phyloP scores from a whole-genome alignment of 2,888 invertebrate genomes.

The Tinea semifulvella region DNA sequence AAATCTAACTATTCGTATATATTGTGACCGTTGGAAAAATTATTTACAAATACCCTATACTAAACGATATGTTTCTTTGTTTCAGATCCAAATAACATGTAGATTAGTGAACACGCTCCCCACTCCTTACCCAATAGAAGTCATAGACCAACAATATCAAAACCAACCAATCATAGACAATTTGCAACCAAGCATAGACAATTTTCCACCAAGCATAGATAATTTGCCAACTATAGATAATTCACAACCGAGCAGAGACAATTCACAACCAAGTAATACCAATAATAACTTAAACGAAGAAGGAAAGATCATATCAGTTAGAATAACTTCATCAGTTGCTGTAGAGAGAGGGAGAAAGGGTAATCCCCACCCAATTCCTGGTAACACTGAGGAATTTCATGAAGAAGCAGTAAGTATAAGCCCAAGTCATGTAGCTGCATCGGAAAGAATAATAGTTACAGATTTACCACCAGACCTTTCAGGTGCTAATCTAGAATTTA shows the following conservation, averaged over 20 bases:
- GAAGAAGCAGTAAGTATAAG: constrained; percentile 21
- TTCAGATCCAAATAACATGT: neutral
- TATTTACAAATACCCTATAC: no score
- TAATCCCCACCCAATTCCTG: neutral
- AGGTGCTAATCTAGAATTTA: constrained; percentile 60
- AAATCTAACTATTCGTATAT: no score
- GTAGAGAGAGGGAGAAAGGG: constrained; percentile 51
- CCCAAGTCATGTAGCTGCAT: constrained; percentile 31
- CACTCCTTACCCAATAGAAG: neutral
- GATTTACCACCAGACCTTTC: constrained; percentile 44
- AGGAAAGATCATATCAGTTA: constrained; percentile 60
- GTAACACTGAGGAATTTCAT: neutral
- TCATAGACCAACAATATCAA: no score
- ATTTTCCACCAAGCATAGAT: no score
- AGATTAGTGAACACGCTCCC: neutral
- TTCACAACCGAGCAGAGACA: neutral
- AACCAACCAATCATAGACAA: neutral
- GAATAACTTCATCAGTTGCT: constrained; percentile 69
- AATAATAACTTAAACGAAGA: constrained; percentile 28
- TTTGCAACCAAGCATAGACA: neutral
- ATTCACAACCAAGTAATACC: neutral
- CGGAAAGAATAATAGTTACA: constrained; percentile 35
- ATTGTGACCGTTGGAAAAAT: no score
- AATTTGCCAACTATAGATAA: neutral
- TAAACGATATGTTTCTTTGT: no score